A percentile compares a stretch with the other conserved stretches of the same genome.
Evolutionary conservation across 2,113 vertebrate genomes (phyloP).

Genomic region (Cephalopterus ornatus): DNA sequence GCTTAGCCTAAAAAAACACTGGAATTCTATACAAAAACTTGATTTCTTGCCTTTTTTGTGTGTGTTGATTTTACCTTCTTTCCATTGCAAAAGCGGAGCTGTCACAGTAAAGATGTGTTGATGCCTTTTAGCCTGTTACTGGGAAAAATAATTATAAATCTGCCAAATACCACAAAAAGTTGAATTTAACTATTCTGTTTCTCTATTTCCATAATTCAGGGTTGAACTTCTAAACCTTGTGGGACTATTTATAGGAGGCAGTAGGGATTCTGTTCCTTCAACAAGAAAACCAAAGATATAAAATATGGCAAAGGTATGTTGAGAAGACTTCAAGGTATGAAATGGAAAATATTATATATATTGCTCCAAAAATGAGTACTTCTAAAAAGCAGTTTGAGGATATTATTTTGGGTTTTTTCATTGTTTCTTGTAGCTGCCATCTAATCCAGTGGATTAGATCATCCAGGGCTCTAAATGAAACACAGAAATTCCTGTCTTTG

Average conservation of each 20-base stretch:
- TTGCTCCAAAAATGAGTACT: not conserved
- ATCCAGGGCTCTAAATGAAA: constrained; percentile 35
- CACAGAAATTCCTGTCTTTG: constrained; percentile 27
- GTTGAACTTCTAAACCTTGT: not conserved
- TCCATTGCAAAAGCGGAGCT: not conserved
- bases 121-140: not conserved
- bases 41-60: not conserved
- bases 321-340: not conserved
- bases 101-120: not conserved
- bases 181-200: not conserved
- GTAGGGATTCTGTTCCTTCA: not conserved
- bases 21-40: not conserved
- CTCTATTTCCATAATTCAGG: not conserved
- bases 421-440: not conserved
- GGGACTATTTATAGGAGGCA: not conserved
- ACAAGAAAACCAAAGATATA: not conserved
- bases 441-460: constrained; percentile 48
- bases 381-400: not conserved
- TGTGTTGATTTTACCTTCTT: not conserved
- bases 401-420: not conserved
- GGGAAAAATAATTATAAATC: constrained; percentile 3
- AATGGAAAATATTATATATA: not conserved
- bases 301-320: not conserved
- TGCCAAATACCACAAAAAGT: not conserved
- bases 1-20: not conserved